phyloP scores from a whole-genome alignment of 2,888 invertebrate species.

The Thereva unica region DNA sequence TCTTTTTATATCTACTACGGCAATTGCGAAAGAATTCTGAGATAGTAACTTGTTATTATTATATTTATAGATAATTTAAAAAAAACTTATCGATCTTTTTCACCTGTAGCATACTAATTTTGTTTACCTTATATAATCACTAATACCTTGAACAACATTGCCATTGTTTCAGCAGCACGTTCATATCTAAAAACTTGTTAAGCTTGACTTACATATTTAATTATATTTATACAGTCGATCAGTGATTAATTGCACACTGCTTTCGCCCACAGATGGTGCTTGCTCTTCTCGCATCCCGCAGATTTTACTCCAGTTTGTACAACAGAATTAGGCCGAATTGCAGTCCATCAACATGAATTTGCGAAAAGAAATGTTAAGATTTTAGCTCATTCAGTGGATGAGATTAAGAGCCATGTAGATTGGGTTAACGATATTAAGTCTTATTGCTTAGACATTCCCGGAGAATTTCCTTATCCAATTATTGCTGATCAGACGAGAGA shows the following conservation, averaged over 20 bases:
- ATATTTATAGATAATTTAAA: too few relatives aligned
- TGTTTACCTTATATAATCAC: too few relatives aligned
- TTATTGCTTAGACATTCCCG: conserved; percentile 70
- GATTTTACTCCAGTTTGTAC: conserved; percentile 92
- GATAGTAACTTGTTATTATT: too few relatives aligned
- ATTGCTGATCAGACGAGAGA: conserved; percentile 75
- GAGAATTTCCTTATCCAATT: conserved; percentile 79
- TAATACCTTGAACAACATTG: too few relatives aligned
- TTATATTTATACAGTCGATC: conserved; percentile 25
- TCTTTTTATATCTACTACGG: background rate
- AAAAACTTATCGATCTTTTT: too few relatives aligned
- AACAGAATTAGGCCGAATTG: conserved; percentile 79
- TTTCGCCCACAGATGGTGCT: conserved; percentile 71
- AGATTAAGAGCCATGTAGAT: conserved; percentile 70
- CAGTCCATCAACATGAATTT: conserved; percentile 71
- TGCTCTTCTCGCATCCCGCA: conserved; percentile 85
- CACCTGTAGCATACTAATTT: too few relatives aligned
- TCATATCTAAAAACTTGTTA: too few relatives aligned
- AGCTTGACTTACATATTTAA: background rate
- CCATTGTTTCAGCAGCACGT: too few relatives aligned
- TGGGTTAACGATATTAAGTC: conserved; percentile 79
- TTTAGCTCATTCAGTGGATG: conserved; percentile 80
- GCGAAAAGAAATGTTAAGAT: conserved; percentile 73
- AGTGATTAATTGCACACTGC: background rate
- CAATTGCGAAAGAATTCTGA: too few relatives aligned